These are phyloP conservation scores for Dolichotis patagonum DNA, from an alignment of 2,113 vertebrate genomes.

Conservation along the genomic window DNA sequence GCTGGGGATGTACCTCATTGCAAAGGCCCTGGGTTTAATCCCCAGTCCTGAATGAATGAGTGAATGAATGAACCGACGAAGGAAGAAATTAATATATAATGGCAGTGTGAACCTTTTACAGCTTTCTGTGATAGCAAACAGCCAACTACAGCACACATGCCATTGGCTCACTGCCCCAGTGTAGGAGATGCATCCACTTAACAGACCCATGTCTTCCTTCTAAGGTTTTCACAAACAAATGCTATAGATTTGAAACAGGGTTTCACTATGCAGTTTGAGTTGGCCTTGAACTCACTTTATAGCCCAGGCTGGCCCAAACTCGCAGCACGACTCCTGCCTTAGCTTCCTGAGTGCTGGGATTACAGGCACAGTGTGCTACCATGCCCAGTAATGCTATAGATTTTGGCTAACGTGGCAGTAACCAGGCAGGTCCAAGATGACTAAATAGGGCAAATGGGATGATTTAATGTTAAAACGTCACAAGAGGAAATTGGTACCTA, in stretches of 20 bases:
- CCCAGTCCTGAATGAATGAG: background rate
- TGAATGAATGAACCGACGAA: background rate
- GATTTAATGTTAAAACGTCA: background rate
- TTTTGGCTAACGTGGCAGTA: background rate
- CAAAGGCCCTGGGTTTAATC: background rate
- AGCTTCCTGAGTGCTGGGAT: background rate
- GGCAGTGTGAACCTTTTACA: background rate
- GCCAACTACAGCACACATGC: background rate
- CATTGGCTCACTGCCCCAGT: background rate
- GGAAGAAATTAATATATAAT: background rate
- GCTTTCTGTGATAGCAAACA: background rate
- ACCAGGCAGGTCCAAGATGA: background rate
- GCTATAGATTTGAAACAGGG: background rate
- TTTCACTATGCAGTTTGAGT: background rate
- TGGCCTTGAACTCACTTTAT: background rate
- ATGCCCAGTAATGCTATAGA: background rate
- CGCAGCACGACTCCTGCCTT: background rate
- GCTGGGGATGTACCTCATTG: background rate
- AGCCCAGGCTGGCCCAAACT: background rate
- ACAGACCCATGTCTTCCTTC: background rate
- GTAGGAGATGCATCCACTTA: background rate
- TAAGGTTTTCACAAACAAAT: background rate
- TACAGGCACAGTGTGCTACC: background rate
- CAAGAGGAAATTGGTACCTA: background rate
- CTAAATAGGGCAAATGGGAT: background rate